Evolutionary conservation across 2,113 vertebrate species (phyloP).

Genomic region (Pyxicephalus adspersus): DNA sequence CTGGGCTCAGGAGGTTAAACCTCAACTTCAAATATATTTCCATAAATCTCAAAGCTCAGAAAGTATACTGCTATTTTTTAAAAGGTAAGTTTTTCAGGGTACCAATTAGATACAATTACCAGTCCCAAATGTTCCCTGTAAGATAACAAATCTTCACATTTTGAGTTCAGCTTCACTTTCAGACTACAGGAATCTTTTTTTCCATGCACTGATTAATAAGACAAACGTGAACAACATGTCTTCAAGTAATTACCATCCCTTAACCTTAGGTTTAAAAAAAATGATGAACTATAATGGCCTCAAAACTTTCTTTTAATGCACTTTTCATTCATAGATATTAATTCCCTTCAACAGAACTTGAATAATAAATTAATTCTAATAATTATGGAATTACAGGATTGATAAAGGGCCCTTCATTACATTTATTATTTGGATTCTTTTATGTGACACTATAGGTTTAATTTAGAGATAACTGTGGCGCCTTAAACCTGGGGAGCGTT

Average conservation of each 20-base stretch:
- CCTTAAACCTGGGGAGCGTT: neutral
- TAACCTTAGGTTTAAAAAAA: neutral
- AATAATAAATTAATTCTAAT: conserved; percentile 23
- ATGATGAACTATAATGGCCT: neutral
- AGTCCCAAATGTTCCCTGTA: no score
- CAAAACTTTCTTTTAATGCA: neutral
- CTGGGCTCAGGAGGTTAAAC: no score
- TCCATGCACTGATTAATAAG: neutral
- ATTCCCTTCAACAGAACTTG: neutral
- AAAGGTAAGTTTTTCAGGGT: no score
- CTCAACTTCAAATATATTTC: no score
- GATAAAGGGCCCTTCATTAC: conserved; percentile 22
- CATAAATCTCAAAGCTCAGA: no score
- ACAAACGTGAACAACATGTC: neutral
- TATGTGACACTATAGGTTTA: neutral
- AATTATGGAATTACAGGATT: neutral
- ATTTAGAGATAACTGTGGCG: neutral
- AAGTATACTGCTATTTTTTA: no score
- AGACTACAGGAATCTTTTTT: neutral
- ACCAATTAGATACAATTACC: no score
- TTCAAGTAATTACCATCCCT: neutral
- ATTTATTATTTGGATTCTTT: neutral
- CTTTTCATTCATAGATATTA: neutral
- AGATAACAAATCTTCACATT: no score
- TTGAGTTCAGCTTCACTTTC: no score